Evolutionary conservation across 2,113 vertebrate genomes (phyloP).

Genomic region (Theristicus caerulescens): DNA sequence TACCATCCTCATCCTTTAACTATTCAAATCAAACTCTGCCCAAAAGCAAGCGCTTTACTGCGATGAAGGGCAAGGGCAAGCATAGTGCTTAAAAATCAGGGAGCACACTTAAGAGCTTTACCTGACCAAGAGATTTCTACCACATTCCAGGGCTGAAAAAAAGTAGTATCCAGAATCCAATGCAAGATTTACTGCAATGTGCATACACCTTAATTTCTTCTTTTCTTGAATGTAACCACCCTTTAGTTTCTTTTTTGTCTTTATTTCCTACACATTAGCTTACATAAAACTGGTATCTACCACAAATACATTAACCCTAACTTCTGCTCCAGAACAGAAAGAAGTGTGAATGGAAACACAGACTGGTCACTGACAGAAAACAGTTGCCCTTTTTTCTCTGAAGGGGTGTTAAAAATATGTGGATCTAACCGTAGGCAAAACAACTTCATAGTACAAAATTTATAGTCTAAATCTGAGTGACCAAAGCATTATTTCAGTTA

Average conservation of each 20-base stretch:
- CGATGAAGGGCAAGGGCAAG: background rate
- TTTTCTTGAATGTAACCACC: background rate
- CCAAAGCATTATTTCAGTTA: background rate
- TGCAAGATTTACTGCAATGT: background rate
- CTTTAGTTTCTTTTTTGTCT: background rate
- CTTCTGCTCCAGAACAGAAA: background rate
- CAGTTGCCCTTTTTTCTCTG: background rate
- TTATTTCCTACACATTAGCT: background rate
- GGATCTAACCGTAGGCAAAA: background rate
- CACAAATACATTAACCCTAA: background rate
- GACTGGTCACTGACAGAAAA: background rate
- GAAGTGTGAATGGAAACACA: background rate
- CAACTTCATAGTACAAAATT: background rate
- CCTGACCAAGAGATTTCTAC: background rate
- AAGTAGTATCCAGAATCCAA: background rate
- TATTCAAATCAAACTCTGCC: background rate
- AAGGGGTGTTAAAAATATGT: background rate
- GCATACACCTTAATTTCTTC: background rate
- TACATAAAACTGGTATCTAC: background rate
- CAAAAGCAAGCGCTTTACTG: background rate
- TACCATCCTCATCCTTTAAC: background rate
- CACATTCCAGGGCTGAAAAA: background rate
- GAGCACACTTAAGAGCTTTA: background rate
- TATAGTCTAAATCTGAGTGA: background rate
- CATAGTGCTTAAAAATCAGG: background rate